Percentiles rank a stretch among this genome's conserved stretches.
phyloP scores from a whole-genome alignment of 2,888 invertebrate genomes.

The Limnephilus rhombicus region DNA sequence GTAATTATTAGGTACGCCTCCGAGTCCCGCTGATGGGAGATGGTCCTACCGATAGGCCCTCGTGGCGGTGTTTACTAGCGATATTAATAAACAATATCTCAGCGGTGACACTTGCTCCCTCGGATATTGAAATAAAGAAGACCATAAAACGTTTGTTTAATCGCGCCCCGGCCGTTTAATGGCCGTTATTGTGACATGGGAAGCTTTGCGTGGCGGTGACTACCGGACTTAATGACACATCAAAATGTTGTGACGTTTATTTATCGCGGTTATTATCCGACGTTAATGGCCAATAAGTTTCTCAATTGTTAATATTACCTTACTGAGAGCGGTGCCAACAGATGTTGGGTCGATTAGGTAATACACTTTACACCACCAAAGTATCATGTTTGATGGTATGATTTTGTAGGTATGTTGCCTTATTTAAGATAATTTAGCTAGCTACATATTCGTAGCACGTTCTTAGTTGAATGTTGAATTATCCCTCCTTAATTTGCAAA shows the following conservation, averaged over 20 bases:
- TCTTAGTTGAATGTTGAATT: background rate
- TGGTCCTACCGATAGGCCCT: slow-evolving; percentile 4
- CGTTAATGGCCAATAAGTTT: slow-evolving; percentile 54
- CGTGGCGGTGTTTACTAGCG: background rate
- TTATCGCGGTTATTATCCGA: slow-evolving; percentile 51
- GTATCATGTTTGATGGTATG: background rate
- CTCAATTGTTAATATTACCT: slow-evolving; percentile 36
- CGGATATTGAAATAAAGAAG: slow-evolving; percentile 38
- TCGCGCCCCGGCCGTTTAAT: slow-evolving; percentile 24
- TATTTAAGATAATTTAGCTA: background rate
- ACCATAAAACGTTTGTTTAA: slow-evolving; percentile 37
- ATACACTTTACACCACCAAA: background rate
- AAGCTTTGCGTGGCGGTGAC: slow-evolving; percentile 13
- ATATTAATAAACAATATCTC: slow-evolving; percentile 39
- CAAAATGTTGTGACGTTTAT: slow-evolving; percentile 47
- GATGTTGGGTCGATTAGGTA: slow-evolving; percentile 26
- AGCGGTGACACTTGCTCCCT: slow-evolving; percentile 26
- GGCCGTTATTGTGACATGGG: slow-evolving; percentile 32
- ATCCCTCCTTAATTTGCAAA: too few relatives aligned
- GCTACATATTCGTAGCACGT: background rate
- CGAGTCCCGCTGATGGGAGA: background rate
- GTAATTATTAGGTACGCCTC: background rate
- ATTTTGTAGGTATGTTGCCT: background rate
- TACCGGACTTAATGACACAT: slow-evolving; percentile 46
- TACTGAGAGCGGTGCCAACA: slow-evolving; percentile 11